Conservation (phyloP, 1,140 invertebrate genomes). For the Nasonia longicornis region DNA sequence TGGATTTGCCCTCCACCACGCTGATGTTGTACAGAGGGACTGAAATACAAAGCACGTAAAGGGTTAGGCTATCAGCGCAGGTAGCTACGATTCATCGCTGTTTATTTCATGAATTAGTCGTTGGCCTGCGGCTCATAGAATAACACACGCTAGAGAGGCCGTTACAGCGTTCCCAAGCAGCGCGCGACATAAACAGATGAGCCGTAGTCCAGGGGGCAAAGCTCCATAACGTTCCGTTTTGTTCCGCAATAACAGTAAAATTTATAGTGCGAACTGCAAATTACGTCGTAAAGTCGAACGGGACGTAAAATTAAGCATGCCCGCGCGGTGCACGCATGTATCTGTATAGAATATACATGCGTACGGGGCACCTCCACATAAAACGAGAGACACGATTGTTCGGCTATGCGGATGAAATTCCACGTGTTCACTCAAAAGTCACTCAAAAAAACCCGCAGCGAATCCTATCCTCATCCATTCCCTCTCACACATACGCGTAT, state of each 20-base stretch:
- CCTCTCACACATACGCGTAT: too few relatives aligned
- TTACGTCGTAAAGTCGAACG: not conserved
- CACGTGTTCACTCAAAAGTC: too few relatives aligned
- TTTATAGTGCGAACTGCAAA: not conserved
- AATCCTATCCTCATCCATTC: not conserved
- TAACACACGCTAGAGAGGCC: not conserved
- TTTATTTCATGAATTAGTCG: not conserved
- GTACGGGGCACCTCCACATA: not conserved
- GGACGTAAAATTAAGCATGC: not conserved
- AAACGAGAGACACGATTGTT: not conserved
- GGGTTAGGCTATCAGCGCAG: too few relatives aligned
- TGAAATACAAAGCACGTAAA: constrained; percentile 61
- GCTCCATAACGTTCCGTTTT: not conserved
- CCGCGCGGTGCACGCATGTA: not conserved
- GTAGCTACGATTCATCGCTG: not conserved
- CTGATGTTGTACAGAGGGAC: constrained; percentile 81
- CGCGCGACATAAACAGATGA: not conserved
- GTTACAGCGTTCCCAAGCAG: not conserved
- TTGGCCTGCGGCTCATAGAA: not conserved
- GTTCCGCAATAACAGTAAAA: not conserved
- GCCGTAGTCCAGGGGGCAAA: not conserved
- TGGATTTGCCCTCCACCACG: constrained; percentile 85
- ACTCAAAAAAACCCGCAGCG: not conserved
- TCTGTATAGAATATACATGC: not conserved
- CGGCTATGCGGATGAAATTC: too few relatives aligned